Evolutionary conservation across 1,140 invertebrate genomes (phyloP).

Genomic region (Myzus persicae): DNA sequence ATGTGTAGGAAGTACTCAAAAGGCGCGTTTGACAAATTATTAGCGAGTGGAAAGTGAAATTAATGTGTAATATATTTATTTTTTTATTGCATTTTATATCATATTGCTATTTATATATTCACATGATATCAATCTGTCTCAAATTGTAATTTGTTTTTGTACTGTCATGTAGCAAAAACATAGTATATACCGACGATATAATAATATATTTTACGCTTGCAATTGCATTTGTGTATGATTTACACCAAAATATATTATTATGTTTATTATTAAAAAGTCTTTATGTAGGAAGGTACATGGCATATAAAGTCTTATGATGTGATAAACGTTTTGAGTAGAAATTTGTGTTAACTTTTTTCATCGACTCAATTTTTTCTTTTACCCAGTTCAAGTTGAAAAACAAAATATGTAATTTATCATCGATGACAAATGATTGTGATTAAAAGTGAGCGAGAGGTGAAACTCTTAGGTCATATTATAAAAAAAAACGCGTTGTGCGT

Average conservation of each 20-base stretch:
- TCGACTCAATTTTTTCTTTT: too few species aligned
- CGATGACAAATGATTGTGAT: neutral
- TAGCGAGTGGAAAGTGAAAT: neutral
- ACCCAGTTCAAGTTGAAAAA: too few species aligned
- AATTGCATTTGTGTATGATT: neutral
- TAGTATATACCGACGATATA: neutral
- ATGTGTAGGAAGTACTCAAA: neutral
- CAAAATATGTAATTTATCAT: neutral
- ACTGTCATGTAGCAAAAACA: neutral
- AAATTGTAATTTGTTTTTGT: neutral
- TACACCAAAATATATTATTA: too few species aligned
- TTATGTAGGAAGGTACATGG: too few species aligned
- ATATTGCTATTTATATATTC: neutral
- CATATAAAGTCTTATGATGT: too few species aligned
- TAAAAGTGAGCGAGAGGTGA: neutral
- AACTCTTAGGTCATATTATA: neutral
- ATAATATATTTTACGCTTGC: neutral
- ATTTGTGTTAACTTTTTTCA: too few species aligned
- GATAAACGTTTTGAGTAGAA: too few species aligned
- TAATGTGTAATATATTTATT: neutral
- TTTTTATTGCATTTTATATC: neutral
- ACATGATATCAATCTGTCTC: neutral
- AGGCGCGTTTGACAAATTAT: neutral
- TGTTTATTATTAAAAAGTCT: too few species aligned
- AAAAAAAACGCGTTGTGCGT: neutral